These are phyloP conservation scores for Battus philenor DNA, from an alignment of 1,140 invertebrate genomes.

Conservation along the genomic window DNA sequence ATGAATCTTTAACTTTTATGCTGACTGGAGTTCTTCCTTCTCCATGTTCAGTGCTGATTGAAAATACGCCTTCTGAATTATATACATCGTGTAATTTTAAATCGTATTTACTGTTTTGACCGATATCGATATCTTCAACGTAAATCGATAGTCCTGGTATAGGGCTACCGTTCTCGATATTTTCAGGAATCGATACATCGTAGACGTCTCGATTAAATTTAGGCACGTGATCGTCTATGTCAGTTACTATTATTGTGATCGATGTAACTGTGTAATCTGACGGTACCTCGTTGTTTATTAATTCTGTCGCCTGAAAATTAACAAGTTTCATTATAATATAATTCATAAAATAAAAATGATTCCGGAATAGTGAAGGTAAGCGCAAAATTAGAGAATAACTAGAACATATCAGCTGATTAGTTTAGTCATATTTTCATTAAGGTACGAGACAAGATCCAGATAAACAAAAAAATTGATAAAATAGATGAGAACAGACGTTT, in stretches of 20 bases:
- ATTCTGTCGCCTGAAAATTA: conserved; percentile 80
- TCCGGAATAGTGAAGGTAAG: too few species aligned
- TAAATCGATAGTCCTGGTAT: conserved; percentile 85
- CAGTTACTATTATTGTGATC: conserved; percentile 87
- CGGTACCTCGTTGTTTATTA: conserved; percentile 83
- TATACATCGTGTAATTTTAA: conserved; percentile 79
- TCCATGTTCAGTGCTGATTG: conserved; percentile 80
- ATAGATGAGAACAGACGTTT: too few species aligned
- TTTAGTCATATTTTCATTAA: too few species aligned
- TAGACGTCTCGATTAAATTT: conserved; percentile 83
- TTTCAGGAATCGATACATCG: conserved; percentile 85
- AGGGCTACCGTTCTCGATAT: conserved; percentile 82
- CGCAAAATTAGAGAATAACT: too few species aligned
- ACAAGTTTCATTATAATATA: too few species aligned
- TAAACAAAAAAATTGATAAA: too few species aligned
- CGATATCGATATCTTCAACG: conserved; percentile 85
- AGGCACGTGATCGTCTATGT: conserved; percentile 89
- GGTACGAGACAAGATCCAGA: too few species aligned
- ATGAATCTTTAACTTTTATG: conserved; percentile 81
- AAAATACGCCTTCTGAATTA: conserved; percentile 79
- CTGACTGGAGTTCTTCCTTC: conserved; percentile 85
- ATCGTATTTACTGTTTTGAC: conserved; percentile 85
- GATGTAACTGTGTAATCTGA: conserved; percentile 81
- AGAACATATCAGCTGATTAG: too few species aligned
- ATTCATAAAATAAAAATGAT: too few species aligned